These are phyloP conservation scores for Drosophila melanica DNA, from an alignment of 1,140 invertebrate species.

Conservation along the genomic window DNA sequence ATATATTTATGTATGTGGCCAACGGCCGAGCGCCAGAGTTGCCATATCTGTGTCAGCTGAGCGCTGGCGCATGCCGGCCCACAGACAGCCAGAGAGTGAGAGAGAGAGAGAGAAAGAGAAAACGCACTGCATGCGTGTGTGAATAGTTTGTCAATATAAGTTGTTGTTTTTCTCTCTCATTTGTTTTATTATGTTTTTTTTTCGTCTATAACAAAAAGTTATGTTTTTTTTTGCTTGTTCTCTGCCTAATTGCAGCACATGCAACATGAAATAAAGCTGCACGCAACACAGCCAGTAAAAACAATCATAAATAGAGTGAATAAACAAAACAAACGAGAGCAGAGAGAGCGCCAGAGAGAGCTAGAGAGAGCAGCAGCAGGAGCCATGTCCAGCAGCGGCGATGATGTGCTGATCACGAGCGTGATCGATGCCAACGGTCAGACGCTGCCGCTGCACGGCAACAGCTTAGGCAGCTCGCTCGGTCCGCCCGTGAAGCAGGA, in stretches of 20 bases:
- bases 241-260: constrained; percentile 28
- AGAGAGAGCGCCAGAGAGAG: constrained; percentile 6
- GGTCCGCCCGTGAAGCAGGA: constrained; percentile 89
- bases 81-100: constrained; percentile 7
- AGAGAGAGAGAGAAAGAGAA: constrained; percentile 7
- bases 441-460: constrained; percentile 70
- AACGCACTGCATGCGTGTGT: constrained; percentile 19
- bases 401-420: constrained; percentile 73
- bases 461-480: constrained; percentile 59
- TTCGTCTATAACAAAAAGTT: constrained; percentile 21
- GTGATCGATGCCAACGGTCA: constrained; percentile 79
- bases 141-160: constrained; percentile 11
- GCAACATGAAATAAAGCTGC: constrained; percentile 40
- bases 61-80: constrained; percentile 27
- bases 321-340: constrained; percentile 15
- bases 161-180: constrained; percentile 16
- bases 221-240: constrained; percentile 1
- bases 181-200: constrained; percentile 4
- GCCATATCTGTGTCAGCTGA: constrained; percentile 58
- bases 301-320: constrained; percentile 1
- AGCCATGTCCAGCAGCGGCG: constrained; percentile 55
- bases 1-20: constrained; percentile 15
- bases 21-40: constrained; percentile 53
- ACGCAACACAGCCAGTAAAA: constrained; percentile 2
- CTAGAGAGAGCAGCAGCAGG: constrained; percentile 2